Evolutionary conservation across 1,140 invertebrate species (phyloP).

Genomic region (Drosophila busckii): DNA sequence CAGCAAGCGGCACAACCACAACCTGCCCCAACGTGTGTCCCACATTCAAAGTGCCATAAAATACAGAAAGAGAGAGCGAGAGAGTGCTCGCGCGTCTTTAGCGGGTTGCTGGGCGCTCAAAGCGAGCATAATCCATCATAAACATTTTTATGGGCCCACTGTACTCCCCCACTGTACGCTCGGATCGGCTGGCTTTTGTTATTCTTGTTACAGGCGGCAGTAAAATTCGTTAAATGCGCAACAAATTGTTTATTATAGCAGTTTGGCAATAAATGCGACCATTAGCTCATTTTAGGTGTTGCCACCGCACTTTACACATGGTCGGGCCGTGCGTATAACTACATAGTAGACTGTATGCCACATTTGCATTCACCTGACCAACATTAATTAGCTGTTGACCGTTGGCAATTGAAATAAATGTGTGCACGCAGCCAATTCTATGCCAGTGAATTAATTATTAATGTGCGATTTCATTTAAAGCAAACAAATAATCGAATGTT

Average conservation of each 20-base stretch:
- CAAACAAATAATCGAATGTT: no score
- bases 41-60: conserved; percentile 70
- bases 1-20: conserved; percentile 14
- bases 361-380: no score
- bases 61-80: conserved; percentile 51
- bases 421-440: no score
- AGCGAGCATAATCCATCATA: conserved; percentile 73
- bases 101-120: background rate
- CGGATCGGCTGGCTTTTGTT: conserved; percentile 24
- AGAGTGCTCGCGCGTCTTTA: conserved; percentile 18
- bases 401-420: no score
- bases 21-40: conserved; percentile 67
- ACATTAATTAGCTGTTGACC: no score
- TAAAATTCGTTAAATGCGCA: conserved; percentile 75
- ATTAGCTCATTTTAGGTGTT: conserved; percentile 74
- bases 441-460: no score
- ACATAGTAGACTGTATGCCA: no score
- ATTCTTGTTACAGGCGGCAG: conserved; percentile 53
- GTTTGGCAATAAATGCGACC: conserved; percentile 73
- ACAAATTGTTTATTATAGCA: conserved; percentile 75
- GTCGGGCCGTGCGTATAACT: no score
- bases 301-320: conserved; percentile 54
- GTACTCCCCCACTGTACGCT: background rate
- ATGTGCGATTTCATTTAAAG: no score
- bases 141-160: conserved; percentile 63